These are phyloP conservation scores for Pogonophryne albipinna DNA, from an alignment of 2,797 vertebrate genomes.

Conservation along the genomic window DNA sequence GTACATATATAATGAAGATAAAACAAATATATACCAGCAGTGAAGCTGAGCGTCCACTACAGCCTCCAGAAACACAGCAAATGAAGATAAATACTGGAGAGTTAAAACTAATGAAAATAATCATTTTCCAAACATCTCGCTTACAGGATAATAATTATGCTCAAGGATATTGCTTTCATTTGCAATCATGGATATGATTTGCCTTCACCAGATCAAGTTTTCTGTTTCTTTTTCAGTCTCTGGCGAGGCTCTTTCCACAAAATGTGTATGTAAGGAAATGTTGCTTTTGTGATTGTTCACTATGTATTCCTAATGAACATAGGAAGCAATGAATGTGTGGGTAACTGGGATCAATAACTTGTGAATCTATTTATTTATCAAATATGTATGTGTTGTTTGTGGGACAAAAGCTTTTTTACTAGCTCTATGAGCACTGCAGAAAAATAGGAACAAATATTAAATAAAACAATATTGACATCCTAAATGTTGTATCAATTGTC, in stretches of 20 bases:
- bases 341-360: conserved; percentile 22
- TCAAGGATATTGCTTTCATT: conserved; percentile 19
- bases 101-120: conserved; percentile 23
- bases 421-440: conserved; percentile 51
- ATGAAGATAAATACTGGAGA: conserved; percentile 20
- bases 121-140: not conserved
- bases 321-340: conserved; percentile 65
- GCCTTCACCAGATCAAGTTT: not conserved
- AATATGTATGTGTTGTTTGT: conserved; percentile 47
- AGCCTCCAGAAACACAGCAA: not conserved
- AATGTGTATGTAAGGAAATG: conserved; percentile 20
- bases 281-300: conserved; percentile 29
- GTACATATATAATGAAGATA: conserved; percentile 28
- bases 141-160: conserved; percentile 12
- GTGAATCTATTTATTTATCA: conserved; percentile 68
- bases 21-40: not conserved
- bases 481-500: not conserved
- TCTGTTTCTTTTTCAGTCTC: conserved; percentile 22
- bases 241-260: not conserved
- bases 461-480: conserved; percentile 52
- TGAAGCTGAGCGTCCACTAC: not conserved
- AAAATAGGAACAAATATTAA: conserved; percentile 10
- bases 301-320: conserved; percentile 33
- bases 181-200: not conserved
- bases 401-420: conserved; percentile 64